These are phyloP conservation scores for Ophion costatus DNA, from an alignment of 2,888 invertebrate species.

Conservation along the genomic window DNA sequence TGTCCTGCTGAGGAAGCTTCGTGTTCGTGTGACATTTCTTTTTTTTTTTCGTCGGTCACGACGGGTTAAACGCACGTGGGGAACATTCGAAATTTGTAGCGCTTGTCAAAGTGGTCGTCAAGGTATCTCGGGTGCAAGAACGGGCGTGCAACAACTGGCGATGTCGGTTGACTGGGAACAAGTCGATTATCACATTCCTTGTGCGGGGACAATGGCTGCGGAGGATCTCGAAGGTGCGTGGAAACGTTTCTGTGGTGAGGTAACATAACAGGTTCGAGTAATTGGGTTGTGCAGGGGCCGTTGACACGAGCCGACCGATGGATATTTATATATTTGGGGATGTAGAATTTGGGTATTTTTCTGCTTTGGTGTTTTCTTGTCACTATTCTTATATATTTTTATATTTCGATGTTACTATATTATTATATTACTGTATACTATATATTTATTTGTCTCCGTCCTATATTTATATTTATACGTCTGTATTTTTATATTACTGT, in stretches of 20 bases:
- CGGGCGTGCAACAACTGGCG: background rate
- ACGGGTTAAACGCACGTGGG: background rate
- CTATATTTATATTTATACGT: background rate
- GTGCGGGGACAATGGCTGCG: background rate
- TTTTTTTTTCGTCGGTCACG: background rate
- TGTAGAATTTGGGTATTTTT: background rate
- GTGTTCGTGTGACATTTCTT: background rate
- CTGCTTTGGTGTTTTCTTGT: background rate
- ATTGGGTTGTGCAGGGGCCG: background rate
- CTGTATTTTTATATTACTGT: background rate
- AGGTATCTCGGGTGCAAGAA: background rate
- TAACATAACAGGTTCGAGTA: background rate
- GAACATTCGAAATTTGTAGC: background rate
- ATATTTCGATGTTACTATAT: too few species aligned
- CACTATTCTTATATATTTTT: too few species aligned
- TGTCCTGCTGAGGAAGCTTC: background rate
- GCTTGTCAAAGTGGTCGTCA: background rate
- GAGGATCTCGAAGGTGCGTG: background rate
- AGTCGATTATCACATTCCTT: background rate
- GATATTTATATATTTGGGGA: background rate
- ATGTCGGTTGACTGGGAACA: background rate
- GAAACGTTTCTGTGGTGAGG: background rate
- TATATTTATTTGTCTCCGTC: background rate
- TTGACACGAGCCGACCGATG: background rate
- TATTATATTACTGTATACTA: too few species aligned